phyloP scores from a whole-genome alignment of 30 jellyfish, hydroid and myxozoan species.

The Turritopsis dohrnii region DNA sequence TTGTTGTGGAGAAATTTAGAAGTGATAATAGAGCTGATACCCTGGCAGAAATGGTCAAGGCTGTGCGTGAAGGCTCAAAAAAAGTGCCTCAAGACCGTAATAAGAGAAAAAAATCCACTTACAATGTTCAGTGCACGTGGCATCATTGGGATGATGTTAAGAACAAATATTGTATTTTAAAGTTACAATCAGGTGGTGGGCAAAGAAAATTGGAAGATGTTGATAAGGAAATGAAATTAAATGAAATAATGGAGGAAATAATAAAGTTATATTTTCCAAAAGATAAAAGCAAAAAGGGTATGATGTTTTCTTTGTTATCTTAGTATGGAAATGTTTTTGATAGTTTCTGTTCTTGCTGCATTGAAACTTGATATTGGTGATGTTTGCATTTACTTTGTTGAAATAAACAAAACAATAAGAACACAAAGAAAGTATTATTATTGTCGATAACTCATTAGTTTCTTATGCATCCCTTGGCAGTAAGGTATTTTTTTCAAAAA shows the following conservation, averaged over 20 bases:
- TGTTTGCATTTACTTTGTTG: neutral
- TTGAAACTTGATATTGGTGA: neutral
- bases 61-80: slow-evolving; percentile 7
- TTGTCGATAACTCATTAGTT: neutral
- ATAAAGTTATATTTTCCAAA: slow-evolving; percentile 5
- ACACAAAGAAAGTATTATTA: neutral
- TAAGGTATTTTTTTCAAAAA: neutral
- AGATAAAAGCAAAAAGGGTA: neutral
- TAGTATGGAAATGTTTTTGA: neutral
- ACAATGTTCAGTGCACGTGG: neutral
- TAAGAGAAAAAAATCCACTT: neutral
- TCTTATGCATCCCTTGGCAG: neutral
- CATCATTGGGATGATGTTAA: slow-evolving; percentile 8
- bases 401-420: neutral
- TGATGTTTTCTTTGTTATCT: neutral
- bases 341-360: neutral
- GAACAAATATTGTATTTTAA: neutral
- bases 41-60: slow-evolving; percentile 7
- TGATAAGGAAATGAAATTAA: neutral
- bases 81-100: neutral
- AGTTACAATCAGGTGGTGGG: slow-evolving; percentile 9
- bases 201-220: neutral
- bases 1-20: neutral
- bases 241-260: slow-evolving; percentile 3
- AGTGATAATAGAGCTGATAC: neutral